A percentile compares a stretch with the other conserved stretches of the same genome.
These are phyloP conservation scores for Syngnathus acus DNA, from an alignment of 2,797 vertebrate genomes.

Conservation along the genomic window DNA sequence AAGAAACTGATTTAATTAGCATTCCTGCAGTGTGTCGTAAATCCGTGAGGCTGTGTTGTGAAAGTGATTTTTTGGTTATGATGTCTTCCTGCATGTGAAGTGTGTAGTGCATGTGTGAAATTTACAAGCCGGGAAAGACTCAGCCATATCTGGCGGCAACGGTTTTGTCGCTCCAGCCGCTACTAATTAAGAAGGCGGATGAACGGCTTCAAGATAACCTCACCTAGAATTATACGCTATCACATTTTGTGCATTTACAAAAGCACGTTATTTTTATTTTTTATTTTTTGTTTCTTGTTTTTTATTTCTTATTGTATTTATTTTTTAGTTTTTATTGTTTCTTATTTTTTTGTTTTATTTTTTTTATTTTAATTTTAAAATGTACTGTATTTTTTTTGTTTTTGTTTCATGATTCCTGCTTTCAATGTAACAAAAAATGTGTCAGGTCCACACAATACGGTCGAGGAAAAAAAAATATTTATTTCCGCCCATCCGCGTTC, in stretches of 20 bases:
- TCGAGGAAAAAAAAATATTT: too few species aligned
- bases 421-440: too few species aligned
- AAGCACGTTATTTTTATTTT: too few species aligned
- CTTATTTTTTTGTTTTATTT: too few species aligned
- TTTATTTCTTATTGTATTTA: too few species aligned
- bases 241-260: background rate
- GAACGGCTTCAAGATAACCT: background rate
- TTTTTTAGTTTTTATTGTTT: too few species aligned
- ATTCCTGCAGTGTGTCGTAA: background rate
- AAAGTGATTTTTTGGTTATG: constrained; percentile 3
- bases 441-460: too few species aligned
- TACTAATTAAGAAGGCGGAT: background rate
- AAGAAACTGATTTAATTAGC: constrained; percentile 1
- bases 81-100: background rate
- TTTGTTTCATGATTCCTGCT: too few species aligned
- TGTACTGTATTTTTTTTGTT: too few species aligned
- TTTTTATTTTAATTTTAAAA: too few species aligned
- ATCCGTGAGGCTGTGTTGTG: background rate
- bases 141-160: background rate
- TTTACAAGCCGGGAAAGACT: background rate
- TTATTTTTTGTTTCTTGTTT: too few species aligned
- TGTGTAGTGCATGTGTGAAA: background rate
- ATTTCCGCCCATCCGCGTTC: too few species aligned
- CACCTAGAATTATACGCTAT: background rate
- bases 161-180: background rate